A percentile compares a stretch with the other conserved stretches of the same genome.
Conservation (phyloP, 2,113 vertebrate genomes). For the Shinisaurus crocodilurus region DNA sequence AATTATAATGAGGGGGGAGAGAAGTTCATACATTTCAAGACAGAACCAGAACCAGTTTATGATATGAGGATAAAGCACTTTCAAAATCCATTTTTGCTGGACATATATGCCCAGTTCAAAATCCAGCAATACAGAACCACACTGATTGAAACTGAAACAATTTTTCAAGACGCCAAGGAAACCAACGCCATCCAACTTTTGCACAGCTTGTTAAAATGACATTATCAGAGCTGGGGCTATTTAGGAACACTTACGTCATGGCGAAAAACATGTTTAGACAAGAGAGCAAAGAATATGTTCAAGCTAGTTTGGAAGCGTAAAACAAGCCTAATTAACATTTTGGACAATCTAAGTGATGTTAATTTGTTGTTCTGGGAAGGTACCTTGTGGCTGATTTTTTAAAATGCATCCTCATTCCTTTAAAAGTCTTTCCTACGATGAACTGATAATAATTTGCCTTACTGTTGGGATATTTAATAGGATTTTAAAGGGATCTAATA, state of each 20-base stretch:
- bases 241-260: conserved; percentile 58
- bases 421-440: conserved; percentile 37
- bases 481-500: conserved; percentile 38
- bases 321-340: conserved; percentile 71
- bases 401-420: conserved; percentile 4
- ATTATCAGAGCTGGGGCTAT: conserved; percentile 63
- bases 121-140: conserved; percentile 47
- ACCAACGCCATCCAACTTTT: conserved; percentile 51
- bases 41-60: conserved; percentile 40
- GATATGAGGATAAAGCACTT: conserved; percentile 19
- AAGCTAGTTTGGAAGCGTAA: conserved; percentile 57
- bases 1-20: conserved; percentile 23
- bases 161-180: conserved; percentile 36
- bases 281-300: conserved; percentile 34
- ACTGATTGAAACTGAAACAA: conserved; percentile 40
- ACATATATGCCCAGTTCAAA: conserved; percentile 59
- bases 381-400: conserved; percentile 30
- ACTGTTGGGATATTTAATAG: conserved; percentile 13
- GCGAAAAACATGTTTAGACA: conserved; percentile 57
- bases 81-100: conserved; percentile 31
- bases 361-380: conserved; percentile 63
- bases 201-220: conserved; percentile 63
- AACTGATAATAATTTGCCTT: conserved; percentile 14
- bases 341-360: conserved; percentile 66
- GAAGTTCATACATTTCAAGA: conserved; percentile 62